Conservation (phyloP, 2,888 invertebrate genomes). For the Craniophora ligustri region DNA sequence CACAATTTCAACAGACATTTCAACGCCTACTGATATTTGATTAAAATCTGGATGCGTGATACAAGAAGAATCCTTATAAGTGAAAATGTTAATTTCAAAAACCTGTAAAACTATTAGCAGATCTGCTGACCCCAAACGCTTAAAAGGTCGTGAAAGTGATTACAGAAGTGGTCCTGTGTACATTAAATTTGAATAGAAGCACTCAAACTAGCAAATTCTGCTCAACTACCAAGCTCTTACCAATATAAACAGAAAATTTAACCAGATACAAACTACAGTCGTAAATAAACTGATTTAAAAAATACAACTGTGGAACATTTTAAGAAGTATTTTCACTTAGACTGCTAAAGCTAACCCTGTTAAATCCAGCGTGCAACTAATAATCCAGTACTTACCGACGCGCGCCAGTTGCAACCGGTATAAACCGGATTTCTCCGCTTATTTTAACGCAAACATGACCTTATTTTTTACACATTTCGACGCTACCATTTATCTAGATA, state of each 20-base stretch:
- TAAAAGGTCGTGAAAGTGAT: conserved; percentile 17
- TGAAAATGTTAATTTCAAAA: conserved; percentile 1
- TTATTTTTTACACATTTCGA: conserved; percentile 50
- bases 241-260: conserved; percentile 42
- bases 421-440: conserved; percentile 56
- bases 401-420: conserved; percentile 45
- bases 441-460: conserved; percentile 52
- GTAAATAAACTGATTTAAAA: conserved; percentile 38
- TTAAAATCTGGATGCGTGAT: too few species aligned
- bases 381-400: conserved; percentile 58
- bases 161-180: conserved; percentile 33
- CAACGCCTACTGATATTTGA: too few species aligned
- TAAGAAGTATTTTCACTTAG: conserved; percentile 40
- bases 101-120: neutral
- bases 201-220: conserved; percentile 30
- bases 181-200: conserved; percentile 38
- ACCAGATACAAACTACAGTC: conserved; percentile 25
- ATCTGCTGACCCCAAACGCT: neutral
- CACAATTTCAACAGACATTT: too few species aligned
- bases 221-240: conserved; percentile 29
- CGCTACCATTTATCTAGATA: conserved; percentile 43
- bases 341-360: conserved; percentile 43
- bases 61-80: too few species aligned
- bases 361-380: conserved; percentile 52
- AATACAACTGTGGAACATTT: conserved; percentile 32